A percentile compares a stretch with the other conserved stretches of the same genome.
These are phyloP conservation scores for Canis aureus DNA, from an alignment of 2,113 vertebrate species.

Conservation along the genomic window DNA sequence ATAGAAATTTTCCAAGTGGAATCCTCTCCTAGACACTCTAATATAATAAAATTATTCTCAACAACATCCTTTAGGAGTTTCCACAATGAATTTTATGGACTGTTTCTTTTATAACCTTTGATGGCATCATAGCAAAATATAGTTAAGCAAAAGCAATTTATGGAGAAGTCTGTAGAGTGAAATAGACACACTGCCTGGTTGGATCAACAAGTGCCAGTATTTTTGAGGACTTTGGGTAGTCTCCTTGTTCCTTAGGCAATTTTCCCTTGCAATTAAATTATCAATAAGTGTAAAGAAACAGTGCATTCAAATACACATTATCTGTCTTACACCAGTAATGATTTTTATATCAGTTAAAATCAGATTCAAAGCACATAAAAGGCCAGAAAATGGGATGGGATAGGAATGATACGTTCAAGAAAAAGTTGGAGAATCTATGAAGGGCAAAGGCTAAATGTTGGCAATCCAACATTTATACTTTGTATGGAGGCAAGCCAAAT, in stretches of 20 bases:
- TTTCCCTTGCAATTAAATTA: background rate
- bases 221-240: background rate
- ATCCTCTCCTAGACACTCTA: background rate
- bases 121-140: background rate
- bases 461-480: too few species aligned
- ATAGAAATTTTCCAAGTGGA: background rate
- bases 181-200: background rate
- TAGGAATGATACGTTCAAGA: background rate
- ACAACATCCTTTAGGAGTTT: background rate
- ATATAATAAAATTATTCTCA: background rate
- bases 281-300: background rate
- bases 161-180: background rate
- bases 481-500: background rate
- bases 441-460: background rate
- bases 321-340: background rate
- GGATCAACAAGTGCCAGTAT: background rate
- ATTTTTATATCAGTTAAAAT: conserved; percentile 5
- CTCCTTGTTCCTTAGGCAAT: background rate
- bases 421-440: background rate
- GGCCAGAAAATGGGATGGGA: background rate
- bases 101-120: background rate
- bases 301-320: background rate
- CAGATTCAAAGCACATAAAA: background rate
- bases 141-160: background rate
- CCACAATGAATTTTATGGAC: background rate